These are phyloP conservation scores for Drosophila macrospina DNA, from an alignment of 2,888 invertebrate genomes.

Conservation along the genomic window DNA sequence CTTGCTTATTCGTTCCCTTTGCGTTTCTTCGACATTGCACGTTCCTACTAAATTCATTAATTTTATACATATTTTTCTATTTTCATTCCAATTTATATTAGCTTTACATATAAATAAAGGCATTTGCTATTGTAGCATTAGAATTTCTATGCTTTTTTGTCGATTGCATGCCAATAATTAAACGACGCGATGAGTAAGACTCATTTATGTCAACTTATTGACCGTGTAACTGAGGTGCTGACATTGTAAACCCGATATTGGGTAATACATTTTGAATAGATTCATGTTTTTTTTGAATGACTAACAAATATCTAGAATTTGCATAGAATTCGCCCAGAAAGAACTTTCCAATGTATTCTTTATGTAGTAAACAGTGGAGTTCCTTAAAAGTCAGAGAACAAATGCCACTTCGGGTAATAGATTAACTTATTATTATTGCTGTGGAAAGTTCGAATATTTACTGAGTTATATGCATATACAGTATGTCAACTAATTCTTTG, in stretches of 20 bases:
- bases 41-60: conserved; percentile 33
- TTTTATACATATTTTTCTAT: conserved; percentile 1
- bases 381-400: no score
- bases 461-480: no score
- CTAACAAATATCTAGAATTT: no score
- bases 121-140: conserved; percentile 53
- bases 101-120: conserved; percentile 44
- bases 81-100: conserved; percentile 48
- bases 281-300: no score
- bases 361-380: no score
- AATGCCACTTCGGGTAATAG: no score
- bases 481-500: no score
- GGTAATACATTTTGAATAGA: neutral
- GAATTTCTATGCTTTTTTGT: conserved; percentile 50
- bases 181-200: conserved; percentile 9
- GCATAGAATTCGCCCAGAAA: no score
- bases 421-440: no score
- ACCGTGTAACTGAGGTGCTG: conserved; percentile 36
- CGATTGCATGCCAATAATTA: conserved; percentile 42
- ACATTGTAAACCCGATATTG: conserved; percentile 15
- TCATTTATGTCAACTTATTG: conserved; percentile 37
- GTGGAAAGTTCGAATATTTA: no score
- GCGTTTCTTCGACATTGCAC: conserved; percentile 41
- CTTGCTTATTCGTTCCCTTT: conserved; percentile 64
- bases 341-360: no score